Evolutionary conservation across 2,113 vertebrate genomes (phyloP).

Genomic region (Aythya baeri): DNA sequence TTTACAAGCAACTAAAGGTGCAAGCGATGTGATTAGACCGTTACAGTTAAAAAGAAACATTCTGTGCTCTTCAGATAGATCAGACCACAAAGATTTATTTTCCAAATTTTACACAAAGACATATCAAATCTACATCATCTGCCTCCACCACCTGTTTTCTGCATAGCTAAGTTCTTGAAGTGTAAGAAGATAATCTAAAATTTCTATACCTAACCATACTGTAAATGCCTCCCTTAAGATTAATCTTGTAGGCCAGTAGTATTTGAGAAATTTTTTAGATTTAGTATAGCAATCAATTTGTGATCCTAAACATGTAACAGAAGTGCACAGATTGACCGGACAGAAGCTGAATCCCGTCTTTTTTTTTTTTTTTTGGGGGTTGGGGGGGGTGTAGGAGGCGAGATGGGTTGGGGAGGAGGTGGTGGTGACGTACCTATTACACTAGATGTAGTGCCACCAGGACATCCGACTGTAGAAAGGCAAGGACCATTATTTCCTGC

Average conservation of each 20-base stretch:
- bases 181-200: background rate
- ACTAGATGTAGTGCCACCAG: conserved; percentile 94
- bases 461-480: conserved; percentile 96
- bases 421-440: conserved; percentile 85
- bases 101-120: background rate
- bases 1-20: background rate
- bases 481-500: conserved; percentile 98
- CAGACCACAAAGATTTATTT: background rate
- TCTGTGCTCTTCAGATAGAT: background rate
- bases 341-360: background rate
- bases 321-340: background rate
- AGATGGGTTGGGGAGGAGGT: too few relatives aligned
- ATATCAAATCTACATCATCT: background rate
- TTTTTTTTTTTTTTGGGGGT: background rate
- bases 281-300: background rate
- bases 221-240: background rate
- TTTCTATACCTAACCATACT: background rate
- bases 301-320: background rate
- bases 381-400: too few relatives aligned
- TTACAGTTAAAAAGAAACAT: background rate
- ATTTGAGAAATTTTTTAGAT: background rate
- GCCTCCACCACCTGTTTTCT: background rate
- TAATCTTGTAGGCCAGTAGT: background rate
- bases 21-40: background rate
- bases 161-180: background rate